Percentiles rank a stretch among this genome's conserved stretches.
These are phyloP conservation scores for Lasioglossum pauxillum DNA, from an alignment of 2,888 invertebrate species.

Conservation along the genomic window DNA sequence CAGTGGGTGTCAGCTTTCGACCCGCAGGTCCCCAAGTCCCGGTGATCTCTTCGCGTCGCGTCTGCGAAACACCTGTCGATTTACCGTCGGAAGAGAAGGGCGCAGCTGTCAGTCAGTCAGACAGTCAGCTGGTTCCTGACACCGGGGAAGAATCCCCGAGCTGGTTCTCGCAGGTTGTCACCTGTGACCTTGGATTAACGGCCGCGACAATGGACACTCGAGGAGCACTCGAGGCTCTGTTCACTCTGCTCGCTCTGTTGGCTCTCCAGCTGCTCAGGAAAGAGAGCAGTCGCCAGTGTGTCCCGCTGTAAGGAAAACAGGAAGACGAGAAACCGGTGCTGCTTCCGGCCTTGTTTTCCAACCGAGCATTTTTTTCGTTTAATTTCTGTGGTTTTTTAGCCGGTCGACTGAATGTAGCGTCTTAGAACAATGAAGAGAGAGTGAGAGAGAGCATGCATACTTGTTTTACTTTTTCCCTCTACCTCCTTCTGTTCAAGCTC, in stretches of 20 bases:
- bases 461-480: background rate
- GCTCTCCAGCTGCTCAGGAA: background rate
- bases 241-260: background rate
- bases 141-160: background rate
- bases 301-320: background rate
- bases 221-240: background rate
- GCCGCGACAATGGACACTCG: background rate
- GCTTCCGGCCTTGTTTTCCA: background rate
- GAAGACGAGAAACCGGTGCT: slow-evolving; percentile 5
- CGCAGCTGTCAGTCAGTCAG: background rate
- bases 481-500: background rate
- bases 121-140: background rate
- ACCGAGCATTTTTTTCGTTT: background rate
- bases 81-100: background rate
- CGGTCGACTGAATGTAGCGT: background rate
- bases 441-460: background rate
- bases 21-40: background rate
- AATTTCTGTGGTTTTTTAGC: background rate
- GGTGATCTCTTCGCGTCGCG: background rate
- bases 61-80: slow-evolving; percentile 8
- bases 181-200: slow-evolving; percentile 3
- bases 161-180: background rate
- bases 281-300: background rate
- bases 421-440: background rate
- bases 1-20: background rate